Base-by-base conservation (phyloP, 1,140 invertebrate genomes). In the Gryllus bimaculatus region DNA sequence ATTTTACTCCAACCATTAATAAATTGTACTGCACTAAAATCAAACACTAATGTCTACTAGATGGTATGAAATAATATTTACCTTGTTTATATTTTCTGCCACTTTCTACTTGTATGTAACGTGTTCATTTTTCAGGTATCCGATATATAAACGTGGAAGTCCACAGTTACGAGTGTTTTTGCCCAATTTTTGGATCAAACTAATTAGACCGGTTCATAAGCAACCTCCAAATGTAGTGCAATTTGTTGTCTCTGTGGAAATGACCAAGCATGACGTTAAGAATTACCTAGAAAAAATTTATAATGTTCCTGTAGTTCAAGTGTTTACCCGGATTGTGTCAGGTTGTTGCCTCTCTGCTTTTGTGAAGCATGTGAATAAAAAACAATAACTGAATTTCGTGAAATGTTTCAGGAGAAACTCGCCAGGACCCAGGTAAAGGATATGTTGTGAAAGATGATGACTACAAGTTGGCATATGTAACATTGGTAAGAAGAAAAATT, bases 211-310 rank as follows among this genome's bases (percentile, higher is more conserved):
- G 7, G 82, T 84, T 8, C 83, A 89, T 66, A 73, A 83, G 3
- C 87, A 89, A 26, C 92, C 93, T 78, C 89, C 90, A 66, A 96
- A 97, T 88, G 83, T 93, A 74, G 93, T 96, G 1, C 88, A 92
- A 75, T 98, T 98, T 87, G 87, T 92, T 74, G 93, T 94, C 81
- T 96, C 96, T 8, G 92, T 93, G 85, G 91, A 95, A 87, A 96
- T 97, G 92, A 97, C 94, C 15, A 92, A 89, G 86, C 83, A 88
- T 81, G 97, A 99, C 86, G 89, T 98, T 0, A 93, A 92, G 85
- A 96, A 97, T 87, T 98, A 99, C 87, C 86, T 99, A 78, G 92
- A 97, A 84, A 98, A 98, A 86, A 98, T 99, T 82, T 99, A 98
- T 83, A 92, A 95, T 81, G 86, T 98, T 1, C 88, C 90, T 7